A percentile compares a stretch with the other conserved stretches of the same genome.
phyloP scores from a whole-genome alignment of 2,113 vertebrate species.

The Oriolus oriolus region DNA sequence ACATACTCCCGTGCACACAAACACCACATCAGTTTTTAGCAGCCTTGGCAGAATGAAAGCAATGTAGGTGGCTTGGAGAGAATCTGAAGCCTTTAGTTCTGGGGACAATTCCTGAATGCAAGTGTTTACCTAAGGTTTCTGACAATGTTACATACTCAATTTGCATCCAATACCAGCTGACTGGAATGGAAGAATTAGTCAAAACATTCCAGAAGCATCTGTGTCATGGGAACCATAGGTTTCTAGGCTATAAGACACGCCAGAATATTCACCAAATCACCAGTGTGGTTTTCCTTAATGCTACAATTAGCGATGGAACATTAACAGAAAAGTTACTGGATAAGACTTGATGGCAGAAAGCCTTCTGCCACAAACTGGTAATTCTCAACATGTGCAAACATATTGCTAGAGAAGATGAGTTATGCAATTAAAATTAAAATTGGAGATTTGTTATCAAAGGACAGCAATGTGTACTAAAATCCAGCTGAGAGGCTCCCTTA shows the following conservation, averaged over 20 bases:
- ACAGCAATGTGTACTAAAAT: not conserved
- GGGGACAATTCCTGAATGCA: not conserved
- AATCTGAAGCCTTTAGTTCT: not conserved
- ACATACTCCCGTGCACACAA: not conserved
- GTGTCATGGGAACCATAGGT: not conserved
- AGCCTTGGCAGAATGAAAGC: not conserved
- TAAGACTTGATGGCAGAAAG: not conserved
- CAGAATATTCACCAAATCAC: not conserved
- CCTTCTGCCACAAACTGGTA: not conserved
- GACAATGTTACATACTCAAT: not conserved
- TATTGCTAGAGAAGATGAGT: not conserved
- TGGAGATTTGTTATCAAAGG: constrained; percentile 29
- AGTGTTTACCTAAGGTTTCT: not conserved
- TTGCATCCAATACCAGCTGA: not conserved
- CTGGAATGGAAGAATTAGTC: not conserved
- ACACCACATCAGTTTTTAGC: not conserved
- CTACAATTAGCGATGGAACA: not conserved
- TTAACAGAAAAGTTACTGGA: not conserved
- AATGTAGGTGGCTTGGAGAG: not conserved
- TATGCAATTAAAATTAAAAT: constrained; percentile 17
- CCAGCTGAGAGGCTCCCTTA: constrained; percentile 8
- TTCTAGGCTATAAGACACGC: not conserved
- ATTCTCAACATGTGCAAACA: constrained; percentile 10
- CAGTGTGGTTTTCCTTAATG: not conserved
- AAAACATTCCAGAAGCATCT: constrained; percentile 3